phyloP scores from a whole-genome alignment of 1,140 invertebrate species.

The Trichonephila clavata region DNA sequence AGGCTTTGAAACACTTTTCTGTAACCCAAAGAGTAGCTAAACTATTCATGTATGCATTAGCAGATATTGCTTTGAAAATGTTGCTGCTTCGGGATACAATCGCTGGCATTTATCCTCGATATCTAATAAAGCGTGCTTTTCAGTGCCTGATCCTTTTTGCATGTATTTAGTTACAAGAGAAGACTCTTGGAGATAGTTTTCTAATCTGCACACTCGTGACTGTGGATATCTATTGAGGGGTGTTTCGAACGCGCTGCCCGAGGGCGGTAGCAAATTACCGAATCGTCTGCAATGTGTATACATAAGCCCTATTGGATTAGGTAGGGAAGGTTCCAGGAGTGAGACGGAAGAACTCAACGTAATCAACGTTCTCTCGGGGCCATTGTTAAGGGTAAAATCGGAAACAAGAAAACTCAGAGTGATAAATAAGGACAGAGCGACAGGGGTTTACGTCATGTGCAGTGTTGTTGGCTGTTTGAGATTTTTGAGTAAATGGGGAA shows the following conservation, averaged over 20 bases:
- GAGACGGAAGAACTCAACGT: slow-evolving; percentile 19
- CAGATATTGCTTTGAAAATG: background rate
- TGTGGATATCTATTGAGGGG: slow-evolving; percentile 33
- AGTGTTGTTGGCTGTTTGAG: background rate
- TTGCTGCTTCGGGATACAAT: background rate
- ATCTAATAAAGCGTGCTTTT: background rate
- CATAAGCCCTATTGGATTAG: slow-evolving; percentile 58
- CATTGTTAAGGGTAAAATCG: slow-evolving; percentile 32
- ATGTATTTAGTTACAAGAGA: slow-evolving; percentile 5
- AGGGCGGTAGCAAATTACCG: slow-evolving; percentile 52
- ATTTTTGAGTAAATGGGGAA: too few relatives aligned
- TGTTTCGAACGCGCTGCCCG: slow-evolving; percentile 4
- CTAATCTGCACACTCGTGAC: background rate
- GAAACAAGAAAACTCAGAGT: background rate
- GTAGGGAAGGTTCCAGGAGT: background rate
- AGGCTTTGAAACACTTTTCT: too few relatives aligned
- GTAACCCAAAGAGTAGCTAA: background rate
- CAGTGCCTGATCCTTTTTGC: background rate
- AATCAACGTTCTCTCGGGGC: slow-evolving; percentile 44
- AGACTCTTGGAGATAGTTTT: background rate
- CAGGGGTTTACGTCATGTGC: background rate
- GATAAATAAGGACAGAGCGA: background rate
- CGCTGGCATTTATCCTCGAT: background rate
- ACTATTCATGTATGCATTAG: background rate
- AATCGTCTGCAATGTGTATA: slow-evolving; percentile 33